These are phyloP conservation scores for Rhingia campestris DNA, from an alignment of 2,888 invertebrate species.

Conservation along the genomic window DNA sequence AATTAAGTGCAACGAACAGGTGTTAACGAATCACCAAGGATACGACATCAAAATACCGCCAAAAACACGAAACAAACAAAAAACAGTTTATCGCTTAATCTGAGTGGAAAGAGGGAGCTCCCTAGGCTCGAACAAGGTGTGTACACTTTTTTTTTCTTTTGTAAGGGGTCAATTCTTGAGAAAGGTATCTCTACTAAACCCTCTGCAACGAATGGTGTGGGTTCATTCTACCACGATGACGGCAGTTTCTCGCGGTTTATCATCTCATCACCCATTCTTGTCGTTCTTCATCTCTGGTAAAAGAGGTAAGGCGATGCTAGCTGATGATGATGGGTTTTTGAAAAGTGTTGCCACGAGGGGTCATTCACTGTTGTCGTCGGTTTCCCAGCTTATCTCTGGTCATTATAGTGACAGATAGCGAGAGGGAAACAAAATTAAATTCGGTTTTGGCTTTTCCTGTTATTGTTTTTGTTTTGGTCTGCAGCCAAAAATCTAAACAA, in stretches of 20 bases:
- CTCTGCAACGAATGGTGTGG: not conserved
- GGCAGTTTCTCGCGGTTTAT: conserved; percentile 34
- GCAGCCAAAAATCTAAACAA: conserved; percentile 2
- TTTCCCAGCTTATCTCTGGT: conserved; percentile 29
- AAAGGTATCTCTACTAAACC: conserved; percentile 13
- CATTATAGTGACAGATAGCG: conserved; percentile 34
- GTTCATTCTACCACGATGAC: conserved; percentile 22
- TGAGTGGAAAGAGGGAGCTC: conserved; percentile 51
- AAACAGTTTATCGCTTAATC: conserved; percentile 62
- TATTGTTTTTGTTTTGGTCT: conserved; percentile 45
- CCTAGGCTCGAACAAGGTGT: conserved; percentile 54
- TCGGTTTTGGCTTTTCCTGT: conserved; percentile 32
- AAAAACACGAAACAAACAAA: conserved; percentile 34
- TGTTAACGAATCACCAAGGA: conserved; percentile 62
- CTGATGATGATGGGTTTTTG: conserved; percentile 22
- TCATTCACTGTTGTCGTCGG: conserved; percentile 57
- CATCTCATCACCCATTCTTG: conserved; percentile 18
- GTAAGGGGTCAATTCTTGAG: conserved; percentile 27
- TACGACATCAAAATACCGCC: conserved; percentile 45
- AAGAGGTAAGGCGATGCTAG: conserved; percentile 17
- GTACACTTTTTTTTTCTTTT: conserved; percentile 36
- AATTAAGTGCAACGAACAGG: conserved; percentile 65
- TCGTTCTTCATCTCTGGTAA: not conserved
- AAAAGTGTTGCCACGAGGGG: conserved; percentile 39
- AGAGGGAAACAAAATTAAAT: conserved; percentile 22